Conservation (phyloP, 2,113 vertebrate genomes). For the Mesocricetus auratus region DNA sequence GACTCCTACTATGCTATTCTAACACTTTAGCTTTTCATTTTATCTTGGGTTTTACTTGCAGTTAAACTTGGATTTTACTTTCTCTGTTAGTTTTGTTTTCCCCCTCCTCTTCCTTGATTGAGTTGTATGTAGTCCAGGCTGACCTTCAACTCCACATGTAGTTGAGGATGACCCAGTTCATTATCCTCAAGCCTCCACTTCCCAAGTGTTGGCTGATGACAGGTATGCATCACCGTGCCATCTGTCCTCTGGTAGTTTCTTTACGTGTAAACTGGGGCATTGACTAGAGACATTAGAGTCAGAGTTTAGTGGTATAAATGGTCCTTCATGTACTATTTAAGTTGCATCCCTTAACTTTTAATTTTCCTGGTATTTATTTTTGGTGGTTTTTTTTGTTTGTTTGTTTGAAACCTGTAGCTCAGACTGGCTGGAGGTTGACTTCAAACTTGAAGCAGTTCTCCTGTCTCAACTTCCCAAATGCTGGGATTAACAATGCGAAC, state of each 20-base stretch:
- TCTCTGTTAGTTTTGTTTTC: not conserved
- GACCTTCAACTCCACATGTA: not conserved
- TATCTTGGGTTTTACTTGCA: not conserved
- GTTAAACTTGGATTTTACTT: not conserved
- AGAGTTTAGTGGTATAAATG: conserved; percentile 1
- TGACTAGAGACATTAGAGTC: not conserved
- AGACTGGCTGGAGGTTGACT: not conserved
- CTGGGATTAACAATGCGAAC: not conserved
- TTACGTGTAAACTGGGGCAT: not conserved
- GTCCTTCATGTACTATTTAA: not conserved
- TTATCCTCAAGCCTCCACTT: not conserved
- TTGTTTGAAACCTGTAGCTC: not conserved
- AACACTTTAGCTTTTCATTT: not conserved
- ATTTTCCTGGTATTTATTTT: not conserved
- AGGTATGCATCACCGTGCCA: not conserved
- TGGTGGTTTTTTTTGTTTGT: not conserved
- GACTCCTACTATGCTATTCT: not conserved
- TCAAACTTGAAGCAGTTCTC: not conserved
- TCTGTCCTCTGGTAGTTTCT: not conserved
- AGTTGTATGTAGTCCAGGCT: not conserved
- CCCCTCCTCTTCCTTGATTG: not conserved
- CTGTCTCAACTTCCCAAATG: not conserved
- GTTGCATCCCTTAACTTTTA: not conserved
- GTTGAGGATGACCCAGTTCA: not conserved
- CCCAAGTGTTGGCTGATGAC: not conserved